Percentiles rank a stretch among this genome's conserved stretches.
Evolutionary conservation across 2,113 vertebrate species (phyloP).

Genomic region (Boulengeromyrus knoepffleri): DNA sequence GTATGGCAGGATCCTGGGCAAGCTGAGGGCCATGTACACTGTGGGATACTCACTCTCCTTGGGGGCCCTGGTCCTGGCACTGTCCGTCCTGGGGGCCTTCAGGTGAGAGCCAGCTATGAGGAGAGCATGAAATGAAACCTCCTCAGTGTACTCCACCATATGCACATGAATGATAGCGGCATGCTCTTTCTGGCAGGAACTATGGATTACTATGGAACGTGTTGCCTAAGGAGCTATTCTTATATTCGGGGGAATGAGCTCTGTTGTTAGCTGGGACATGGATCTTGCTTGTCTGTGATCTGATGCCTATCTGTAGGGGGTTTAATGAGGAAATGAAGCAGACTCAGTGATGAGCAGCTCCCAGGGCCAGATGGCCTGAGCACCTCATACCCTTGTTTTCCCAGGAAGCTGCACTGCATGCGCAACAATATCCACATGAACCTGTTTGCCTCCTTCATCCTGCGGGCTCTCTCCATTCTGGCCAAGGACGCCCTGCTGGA

Average conservation of each 20-base stretch:
- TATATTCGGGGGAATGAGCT: not conserved
- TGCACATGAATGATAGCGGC: not conserved
- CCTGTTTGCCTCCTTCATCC: slow-evolving; percentile 88
- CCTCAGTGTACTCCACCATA: not conserved
- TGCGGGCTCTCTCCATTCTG: slow-evolving; percentile 83
- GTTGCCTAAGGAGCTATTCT: not conserved
- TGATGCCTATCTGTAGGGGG: not conserved
- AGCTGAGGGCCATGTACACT: slow-evolving; percentile 81
- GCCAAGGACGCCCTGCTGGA: slow-evolving; percentile 78
- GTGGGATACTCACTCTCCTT: slow-evolving; percentile 85
- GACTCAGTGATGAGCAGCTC: not conserved
- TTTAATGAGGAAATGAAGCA: not conserved
- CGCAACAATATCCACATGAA: slow-evolving; percentile 97
- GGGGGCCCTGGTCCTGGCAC: slow-evolving; percentile 73
- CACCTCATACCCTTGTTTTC: slow-evolving; percentile 1
- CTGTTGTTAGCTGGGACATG: not conserved
- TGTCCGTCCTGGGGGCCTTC: slow-evolving; percentile 77
- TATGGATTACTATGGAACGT: not conserved
- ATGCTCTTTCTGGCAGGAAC: not conserved
- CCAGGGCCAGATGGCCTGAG: not conserved
- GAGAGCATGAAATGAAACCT: not conserved
- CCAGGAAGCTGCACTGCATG: slow-evolving; percentile 88
- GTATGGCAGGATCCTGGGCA: slow-evolving; percentile 66
- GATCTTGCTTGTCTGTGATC: not conserved
- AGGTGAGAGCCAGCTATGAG: slow-evolving; percentile 56